Base-by-base conservation (phyloP, 2,797 vertebrate genomes). In the Anguilla pacifica region DNA sequence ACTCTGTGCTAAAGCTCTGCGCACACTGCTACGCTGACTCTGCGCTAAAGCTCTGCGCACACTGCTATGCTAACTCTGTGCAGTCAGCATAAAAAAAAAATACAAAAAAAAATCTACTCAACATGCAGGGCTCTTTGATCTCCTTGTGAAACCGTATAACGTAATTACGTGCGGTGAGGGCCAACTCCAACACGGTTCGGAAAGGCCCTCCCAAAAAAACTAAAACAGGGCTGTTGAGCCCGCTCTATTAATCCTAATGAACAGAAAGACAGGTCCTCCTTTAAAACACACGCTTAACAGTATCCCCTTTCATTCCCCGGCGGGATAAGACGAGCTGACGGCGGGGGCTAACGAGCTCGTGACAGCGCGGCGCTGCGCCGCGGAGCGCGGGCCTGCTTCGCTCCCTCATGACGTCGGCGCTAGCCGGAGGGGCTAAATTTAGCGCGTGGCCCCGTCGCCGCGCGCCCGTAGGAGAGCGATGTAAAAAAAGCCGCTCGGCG, bases 51-150 rank as follows among this genome's bases (percentile, higher is more conserved):
- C 49, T 6, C 49, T 51, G 49, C 2, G 13, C 53, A 55, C 49
- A 55, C 53, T 55, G 53, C 19, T 0, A 19, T 5, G 6, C 25
- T 64, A 22, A 64, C 22, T 15, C 19, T 25, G 61, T n/a, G 61
- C n/a, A 55, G 49, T 19, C 51, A 77, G 39, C 22, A 51, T 57
- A 49, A 43, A 35, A 39, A 19, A 86, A 31, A 3, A 0, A 51
- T 72, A 39, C 31, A 31, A n/a, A 35, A 86, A 22, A n/a, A 59
- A 59, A 57, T 22, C 57, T 4, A 77, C 43, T 86, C 53, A 82
- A 95, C 94, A 93, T 91, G 94, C 77, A 81, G 39, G 19, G 43
- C 39, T 49, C 22, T 81, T 22, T 79, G 46, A 43, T 81, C 49
- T 81, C 43, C 43, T 49, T 46, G 77, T 81, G 22, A 81, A 9